Base-by-base conservation (phyloP, 2,888 invertebrate genomes). In the Cephus sareptanus region DNA sequence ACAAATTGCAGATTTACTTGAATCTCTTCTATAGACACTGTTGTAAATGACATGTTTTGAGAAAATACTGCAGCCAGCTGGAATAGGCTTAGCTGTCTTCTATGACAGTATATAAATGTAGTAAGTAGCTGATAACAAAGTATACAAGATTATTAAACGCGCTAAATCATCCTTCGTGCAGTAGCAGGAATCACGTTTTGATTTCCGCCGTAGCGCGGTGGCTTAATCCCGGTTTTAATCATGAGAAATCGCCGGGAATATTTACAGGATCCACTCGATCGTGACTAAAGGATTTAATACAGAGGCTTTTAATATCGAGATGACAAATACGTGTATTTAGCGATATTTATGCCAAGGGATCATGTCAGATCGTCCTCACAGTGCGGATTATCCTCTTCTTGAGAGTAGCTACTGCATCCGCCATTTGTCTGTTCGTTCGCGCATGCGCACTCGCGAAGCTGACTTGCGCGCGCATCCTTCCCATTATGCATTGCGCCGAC, bases 321-420 rank as follows among this genome's bases (percentile, higher is more conserved):
- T 88, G 90, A 90, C 89, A 89, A 90, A 90, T 89, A 85, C 84
- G 82, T 79, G 85, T 84, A 84, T 89, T 90, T 87, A 90, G 85
- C 82, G 86, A 87, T 88, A 89, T 90, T 90, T 88, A 89, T 88
- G 87, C 88, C 87, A 87, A 83, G 87, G 89, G 88, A 89, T 90
- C 88, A 88, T 85, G 89, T 90, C 89, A 85, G 88, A 88, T 89
- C 88, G 87, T 80, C 85, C 85, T 87, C 87, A 85, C 84, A 85
- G 82, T 79, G 78, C 81, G 87, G 88, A 90, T 90, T 90, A 90
- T 90, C 89, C 87, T 86, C 85, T 87, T 85, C 83, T 75, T 78
- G 79, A 81, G 83, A 84, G 80, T 56, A 23, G 56, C 80, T 81
- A 82, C 78, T 40, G 79, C 80, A 81, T 78, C 83, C 80, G 83